phyloP scores from a whole-genome alignment of 1,140 invertebrate genomes.

The Cyclargus thomasi region DNA sequence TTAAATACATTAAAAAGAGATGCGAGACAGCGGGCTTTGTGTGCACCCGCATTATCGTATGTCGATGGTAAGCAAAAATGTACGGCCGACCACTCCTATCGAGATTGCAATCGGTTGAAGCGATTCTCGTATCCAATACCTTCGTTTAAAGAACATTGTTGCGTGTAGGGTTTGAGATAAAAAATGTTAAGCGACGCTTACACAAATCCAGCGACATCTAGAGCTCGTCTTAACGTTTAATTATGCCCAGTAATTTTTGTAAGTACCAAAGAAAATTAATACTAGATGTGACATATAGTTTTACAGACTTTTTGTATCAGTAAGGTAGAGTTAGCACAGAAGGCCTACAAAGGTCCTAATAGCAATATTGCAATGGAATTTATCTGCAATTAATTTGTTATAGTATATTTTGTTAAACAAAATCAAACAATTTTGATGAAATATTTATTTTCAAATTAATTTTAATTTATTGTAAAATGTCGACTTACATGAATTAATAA shows the following conservation, averaged over 20 bases:
- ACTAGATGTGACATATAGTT: constrained; percentile 15
- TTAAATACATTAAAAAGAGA: constrained; percentile 36
- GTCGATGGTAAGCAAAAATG: constrained; percentile 30
- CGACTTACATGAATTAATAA: too few relatives aligned
- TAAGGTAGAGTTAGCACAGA: too few relatives aligned
- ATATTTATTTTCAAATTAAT: too few relatives aligned
- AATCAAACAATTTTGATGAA: too few relatives aligned
- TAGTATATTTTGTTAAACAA: too few relatives aligned
- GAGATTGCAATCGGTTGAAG: constrained; percentile 10
- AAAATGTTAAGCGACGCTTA: constrained; percentile 11
- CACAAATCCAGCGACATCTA: constrained; percentile 30
- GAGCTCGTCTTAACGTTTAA: constrained; percentile 38
- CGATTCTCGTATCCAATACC: neutral
- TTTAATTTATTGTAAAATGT: too few relatives aligned
- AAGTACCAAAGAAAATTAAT: constrained; percentile 19
- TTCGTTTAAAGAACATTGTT: neutral
- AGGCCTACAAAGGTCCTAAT: too few relatives aligned
- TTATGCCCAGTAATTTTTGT: constrained; percentile 34
- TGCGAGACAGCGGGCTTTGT: constrained; percentile 21
- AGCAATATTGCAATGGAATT: too few relatives aligned
- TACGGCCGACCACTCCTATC: constrained; percentile 13
- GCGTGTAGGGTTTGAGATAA: neutral
- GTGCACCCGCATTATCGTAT: constrained; percentile 42
- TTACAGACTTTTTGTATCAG: too few relatives aligned
- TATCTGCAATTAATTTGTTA: too few relatives aligned